Evolutionary conservation across 2,888 invertebrate genomes (phyloP).

Genomic region (Zhengitettix transpicula): DNA sequence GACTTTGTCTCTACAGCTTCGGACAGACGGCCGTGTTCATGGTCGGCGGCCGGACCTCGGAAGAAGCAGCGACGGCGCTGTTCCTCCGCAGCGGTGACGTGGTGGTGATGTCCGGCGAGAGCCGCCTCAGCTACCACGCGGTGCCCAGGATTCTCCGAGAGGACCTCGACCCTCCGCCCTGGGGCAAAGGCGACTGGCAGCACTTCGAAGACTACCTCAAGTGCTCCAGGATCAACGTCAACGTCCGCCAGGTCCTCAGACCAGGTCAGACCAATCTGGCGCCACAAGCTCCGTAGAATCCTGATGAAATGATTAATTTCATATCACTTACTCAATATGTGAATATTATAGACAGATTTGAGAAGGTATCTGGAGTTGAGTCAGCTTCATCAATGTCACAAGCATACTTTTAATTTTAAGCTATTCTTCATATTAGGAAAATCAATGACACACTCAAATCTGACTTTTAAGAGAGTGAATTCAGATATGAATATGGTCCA

Average conservation of each 20-base stretch:
- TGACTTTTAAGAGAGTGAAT: no score
- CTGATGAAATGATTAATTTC: no score
- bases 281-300: no score
- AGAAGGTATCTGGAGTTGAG: no score
- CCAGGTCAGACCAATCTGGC: conserved; percentile 41
- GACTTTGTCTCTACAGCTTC: conserved; percentile 66
- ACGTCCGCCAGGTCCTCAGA: conserved; percentile 76
- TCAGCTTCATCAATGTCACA: no score
- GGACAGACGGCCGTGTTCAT: conserved; percentile 91
- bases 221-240: conserved; percentile 77
- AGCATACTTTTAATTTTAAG: no score
- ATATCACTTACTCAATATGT: no score
- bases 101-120: conserved; percentile 71
- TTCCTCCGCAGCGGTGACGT: conserved; percentile 80
- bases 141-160: conserved; percentile 66
- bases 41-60: conserved; percentile 59
- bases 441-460: no score
- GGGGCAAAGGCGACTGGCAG: conserved; percentile 29
- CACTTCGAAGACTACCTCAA: conserved; percentile 42
- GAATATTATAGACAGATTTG: no score
- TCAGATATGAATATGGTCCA: no score
- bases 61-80: conserved; percentile 49
- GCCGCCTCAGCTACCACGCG: conserved; percentile 81
- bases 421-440: no score
- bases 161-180: conserved; percentile 13